These are phyloP conservation scores for Anas georgica DNA, from an alignment of 2,797 vertebrate genomes.

Conservation along the genomic window DNA sequence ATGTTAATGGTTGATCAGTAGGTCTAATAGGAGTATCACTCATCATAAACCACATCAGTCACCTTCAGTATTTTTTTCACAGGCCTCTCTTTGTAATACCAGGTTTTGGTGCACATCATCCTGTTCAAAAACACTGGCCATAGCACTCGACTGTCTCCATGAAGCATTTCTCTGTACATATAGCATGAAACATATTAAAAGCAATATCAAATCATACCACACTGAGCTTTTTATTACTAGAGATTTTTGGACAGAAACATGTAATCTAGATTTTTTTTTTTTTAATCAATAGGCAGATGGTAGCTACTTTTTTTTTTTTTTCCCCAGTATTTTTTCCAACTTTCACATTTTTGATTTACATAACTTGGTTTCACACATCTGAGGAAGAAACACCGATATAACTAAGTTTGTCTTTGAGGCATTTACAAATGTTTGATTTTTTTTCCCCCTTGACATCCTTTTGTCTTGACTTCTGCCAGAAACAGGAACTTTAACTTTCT, in stretches of 20 bases:
- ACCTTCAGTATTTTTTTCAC: not conserved
- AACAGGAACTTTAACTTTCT: not conserved
- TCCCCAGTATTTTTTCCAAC: not conserved
- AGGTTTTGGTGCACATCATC: not conserved
- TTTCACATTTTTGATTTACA: conserved; percentile 62
- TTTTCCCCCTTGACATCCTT: not conserved
- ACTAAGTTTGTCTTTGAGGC: conserved; percentile 55
- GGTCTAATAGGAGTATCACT: conserved; percentile 8
- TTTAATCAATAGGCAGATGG: conserved; percentile 70
- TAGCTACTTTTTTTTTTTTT: not conserved
- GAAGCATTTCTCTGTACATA: not conserved
- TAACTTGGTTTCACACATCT: conserved; percentile 62
- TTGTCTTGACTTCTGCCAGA: not conserved
- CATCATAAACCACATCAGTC: not conserved
- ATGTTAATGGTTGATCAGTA: conserved; percentile 17
- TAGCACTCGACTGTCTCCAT: not conserved
- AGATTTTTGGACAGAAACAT: conserved; percentile 54
- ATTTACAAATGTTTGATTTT: conserved; percentile 58
- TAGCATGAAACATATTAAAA: not conserved
- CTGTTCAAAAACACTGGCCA: not conserved
- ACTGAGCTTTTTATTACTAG: conserved; percentile 70
- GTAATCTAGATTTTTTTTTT: conserved; percentile 24
- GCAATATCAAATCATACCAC: conserved; percentile 52
- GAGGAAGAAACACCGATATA: conserved; percentile 54
- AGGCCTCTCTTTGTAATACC: not conserved